Base-by-base conservation (phyloP, 2,113 vertebrate genomes). In the Sander lucioperca region DNA sequence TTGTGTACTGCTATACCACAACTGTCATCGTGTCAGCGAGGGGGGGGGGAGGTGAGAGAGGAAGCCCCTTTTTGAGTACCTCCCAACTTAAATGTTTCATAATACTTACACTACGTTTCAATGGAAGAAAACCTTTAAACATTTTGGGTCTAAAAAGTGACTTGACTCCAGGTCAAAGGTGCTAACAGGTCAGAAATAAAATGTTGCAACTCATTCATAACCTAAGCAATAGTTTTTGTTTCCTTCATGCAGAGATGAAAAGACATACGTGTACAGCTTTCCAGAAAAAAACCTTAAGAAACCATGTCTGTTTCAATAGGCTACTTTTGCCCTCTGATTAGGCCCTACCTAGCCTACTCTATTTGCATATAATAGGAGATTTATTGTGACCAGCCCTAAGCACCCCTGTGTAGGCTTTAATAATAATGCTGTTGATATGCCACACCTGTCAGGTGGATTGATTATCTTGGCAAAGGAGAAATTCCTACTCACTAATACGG, bases 41-140 rank as follows among this genome's bases (percentile, higher is more conserved):
- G 16, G 2, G 21, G 30, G 45, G n/a, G 33, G 54, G 14, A 14
- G 70, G 66, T 14, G 36, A 75, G 4, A 80, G 33, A 77, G 77
- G 72, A 89, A 83, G 71, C 53, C 54, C 73, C 51, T 50, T 77
- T 78, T 63, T 8, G 1, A 45, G n/a, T 30, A 27, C 27, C 62
- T 11, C 5, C 25, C 56, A 2, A 27, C 61, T n/a, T 43, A 0
- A 15, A 4, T 56, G 25, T 36, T 62, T 64, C 47, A 45, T 14
- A 45, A 33, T 6, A 65, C 14, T 75, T 25, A 16, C 21, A 48
- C 13, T 30, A 13, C 43, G n/a, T 58, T 57, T 68, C 59, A 79
- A 0, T 43, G 30, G 61, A 72, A 79, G 25, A 27, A 57, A 66
- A 54, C 14, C 5, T 1, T 14, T 7, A 71, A 59, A 54, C n/a